These are phyloP conservation scores for Columba guinea DNA, from an alignment of 2,797 vertebrate species.

Conservation along the genomic window DNA sequence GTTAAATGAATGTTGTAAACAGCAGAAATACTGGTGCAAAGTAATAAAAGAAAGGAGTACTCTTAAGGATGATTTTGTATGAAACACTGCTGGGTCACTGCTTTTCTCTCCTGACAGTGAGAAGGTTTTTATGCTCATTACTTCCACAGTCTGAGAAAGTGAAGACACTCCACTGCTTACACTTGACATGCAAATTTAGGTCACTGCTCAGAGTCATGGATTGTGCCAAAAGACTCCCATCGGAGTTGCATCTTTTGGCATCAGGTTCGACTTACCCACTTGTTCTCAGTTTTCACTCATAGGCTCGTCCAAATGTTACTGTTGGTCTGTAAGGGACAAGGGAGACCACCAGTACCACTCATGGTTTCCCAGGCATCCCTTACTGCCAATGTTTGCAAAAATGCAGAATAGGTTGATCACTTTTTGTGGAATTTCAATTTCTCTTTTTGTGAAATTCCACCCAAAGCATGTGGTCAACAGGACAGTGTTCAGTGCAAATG, in stretches of 20 bases:
- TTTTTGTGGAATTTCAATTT: no score
- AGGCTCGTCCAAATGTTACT: neutral
- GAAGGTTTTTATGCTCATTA: neutral
- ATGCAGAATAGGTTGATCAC: neutral
- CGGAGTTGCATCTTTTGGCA: neutral
- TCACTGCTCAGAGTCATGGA: neutral
- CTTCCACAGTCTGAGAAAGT: neutral
- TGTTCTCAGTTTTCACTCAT: neutral
- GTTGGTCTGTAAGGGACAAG: neutral
- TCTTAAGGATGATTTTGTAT: neutral
- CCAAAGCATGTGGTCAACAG: fast-evolving
- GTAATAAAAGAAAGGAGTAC: neutral
- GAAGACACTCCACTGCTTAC: neutral
- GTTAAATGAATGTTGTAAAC: neutral
- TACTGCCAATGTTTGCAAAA: neutral
- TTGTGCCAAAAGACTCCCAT: neutral
- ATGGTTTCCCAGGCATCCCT: neutral
- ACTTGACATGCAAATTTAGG: neutral
- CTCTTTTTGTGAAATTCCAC: no score
- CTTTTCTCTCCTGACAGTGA: neutral
- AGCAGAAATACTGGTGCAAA: neutral
- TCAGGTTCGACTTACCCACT: neutral
- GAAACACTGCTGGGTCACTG: neutral
- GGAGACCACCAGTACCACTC: neutral
- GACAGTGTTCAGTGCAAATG: neutral